Evolutionary conservation across 2,888 invertebrate genomes (phyloP), one percentile per base, ranked within the genome.

Genomic region (Pyrgus malvae): DNA sequence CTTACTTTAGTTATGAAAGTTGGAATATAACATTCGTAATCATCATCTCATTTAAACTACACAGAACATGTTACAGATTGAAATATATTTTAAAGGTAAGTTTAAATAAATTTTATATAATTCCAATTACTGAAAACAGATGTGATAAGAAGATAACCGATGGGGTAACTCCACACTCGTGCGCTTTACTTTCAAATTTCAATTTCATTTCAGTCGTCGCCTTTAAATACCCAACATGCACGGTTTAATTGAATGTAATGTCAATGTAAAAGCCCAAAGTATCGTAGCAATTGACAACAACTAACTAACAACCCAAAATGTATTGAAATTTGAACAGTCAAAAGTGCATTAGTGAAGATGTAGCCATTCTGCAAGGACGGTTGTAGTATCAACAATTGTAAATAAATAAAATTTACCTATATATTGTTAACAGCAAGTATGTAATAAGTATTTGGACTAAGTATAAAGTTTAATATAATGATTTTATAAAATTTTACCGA

Each of bases 21-120:
- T 50, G 25, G 42, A 42, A 41, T 23, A 42, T 42, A 42, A 50
- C 50, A 50, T 42, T 42, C 50, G 6, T 50, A 42, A 25, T 42
- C 50, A 31, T 44, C 29, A 11, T 50, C 31, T 65, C 64, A 63
- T 60, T 56, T 63, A 63, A 70, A 61, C 69, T 70, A 66, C 62
- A 66, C 61, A 35, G 7, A 50, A 50, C 41, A 50, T 50, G 42
- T 35, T 25, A 42, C 50, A 35, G 25, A 8, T 21, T 48, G 48
- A 48, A 25, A 27, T 49, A 21, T 29, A 4, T 45, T 31, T 21
- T 37, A 37, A 35, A 23, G 21, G 9, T 27, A 27, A 35, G 23
- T 38, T 38, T 37, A 11, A 12, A 38, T 33, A 23, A 5, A 17
- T 25, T 42, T 31, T 60, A 61, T 59, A 38, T 12, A 16, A 45